Evolutionary conservation across 37 sponge, comb jelly and placozoan species (phyloP).

Genomic region (Chondrosia reniformis): DNA sequence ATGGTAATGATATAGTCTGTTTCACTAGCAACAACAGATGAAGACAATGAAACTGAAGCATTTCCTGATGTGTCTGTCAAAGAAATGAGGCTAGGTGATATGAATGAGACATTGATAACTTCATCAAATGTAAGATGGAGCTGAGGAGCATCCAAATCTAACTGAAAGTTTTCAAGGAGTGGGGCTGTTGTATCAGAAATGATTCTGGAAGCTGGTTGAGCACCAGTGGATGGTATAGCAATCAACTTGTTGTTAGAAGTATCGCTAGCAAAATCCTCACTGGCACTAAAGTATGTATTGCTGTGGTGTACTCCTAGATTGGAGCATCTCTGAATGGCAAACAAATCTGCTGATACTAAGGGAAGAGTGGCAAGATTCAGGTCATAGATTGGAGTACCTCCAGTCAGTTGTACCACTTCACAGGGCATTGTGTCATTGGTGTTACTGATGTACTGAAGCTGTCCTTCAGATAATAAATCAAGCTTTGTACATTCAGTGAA

Average conservation of each 20-base stretch:
- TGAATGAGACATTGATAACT: constrained; percentile 61
- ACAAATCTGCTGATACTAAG: constrained; percentile 34
- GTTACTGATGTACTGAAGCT: constrained; percentile 29
- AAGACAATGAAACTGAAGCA: constrained; percentile 33
- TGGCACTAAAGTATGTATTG: constrained; percentile 57
- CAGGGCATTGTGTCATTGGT: not conserved
- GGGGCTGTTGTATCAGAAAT: constrained; percentile 56
- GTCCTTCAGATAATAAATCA: constrained; percentile 23
- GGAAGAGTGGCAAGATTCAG: constrained; percentile 50
- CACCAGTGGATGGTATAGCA: constrained; percentile 8
- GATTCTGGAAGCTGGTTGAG: constrained; percentile 20
- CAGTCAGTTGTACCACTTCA: constrained; percentile 30
- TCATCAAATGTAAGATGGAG: constrained; percentile 78
- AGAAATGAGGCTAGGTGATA: constrained; percentile 26
- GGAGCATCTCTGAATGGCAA: constrained; percentile 40
- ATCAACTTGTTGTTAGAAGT: constrained; percentile 38
- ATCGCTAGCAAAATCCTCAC: constrained; percentile 42
- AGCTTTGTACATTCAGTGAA: constrained; percentile 77
- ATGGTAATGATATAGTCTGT: constrained; percentile 64
- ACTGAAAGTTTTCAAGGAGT: constrained; percentile 34
- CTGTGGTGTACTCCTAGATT: constrained; percentile 19
- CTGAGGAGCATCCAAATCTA: constrained; percentile 53
- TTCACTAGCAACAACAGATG: constrained; percentile 4
- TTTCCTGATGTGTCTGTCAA: not conserved
- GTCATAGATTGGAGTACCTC: constrained; percentile 39